Percentiles rank a stretch among this genome's conserved stretches.
phyloP scores from a whole-genome alignment of 1,140 invertebrate genomes.

The Campoletis sonorensis region DNA sequence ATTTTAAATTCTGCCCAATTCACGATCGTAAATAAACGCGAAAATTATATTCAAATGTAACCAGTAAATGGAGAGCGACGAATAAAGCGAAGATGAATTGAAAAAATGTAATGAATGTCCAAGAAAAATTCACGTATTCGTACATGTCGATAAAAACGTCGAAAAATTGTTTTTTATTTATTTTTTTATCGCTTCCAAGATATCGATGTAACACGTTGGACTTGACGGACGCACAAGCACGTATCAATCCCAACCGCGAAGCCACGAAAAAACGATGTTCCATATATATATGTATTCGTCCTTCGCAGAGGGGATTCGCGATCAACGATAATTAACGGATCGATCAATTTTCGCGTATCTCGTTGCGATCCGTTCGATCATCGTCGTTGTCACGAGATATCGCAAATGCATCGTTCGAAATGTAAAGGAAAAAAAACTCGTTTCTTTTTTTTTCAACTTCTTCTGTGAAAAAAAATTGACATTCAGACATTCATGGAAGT shows the following conservation, averaged over 20 bases:
- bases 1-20: no score
- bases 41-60: no score
- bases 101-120: conserved; percentile 46
- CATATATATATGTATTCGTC: not conserved
- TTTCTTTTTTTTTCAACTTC: no score
- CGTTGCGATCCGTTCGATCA: conserved; percentile 24
- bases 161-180: not conserved
- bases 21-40: no score
- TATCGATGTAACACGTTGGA: conserved; percentile 41
- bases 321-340: conserved; percentile 39
- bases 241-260: conserved; percentile 32
- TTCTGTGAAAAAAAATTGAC: no score
- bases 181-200: conserved; percentile 39
- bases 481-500: no score
- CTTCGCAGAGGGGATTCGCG: not conserved
- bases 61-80: no score
- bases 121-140: not conserved
- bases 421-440: not conserved
- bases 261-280: conserved; percentile 2
- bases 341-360: conserved; percentile 41
- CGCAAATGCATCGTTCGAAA: no score
- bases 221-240: conserved; percentile 20
- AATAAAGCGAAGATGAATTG: not conserved
- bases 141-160: not conserved
- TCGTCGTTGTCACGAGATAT: not conserved